Evolutionary conservation across 2,113 vertebrate genomes (phyloP).

Genomic region (Porphyrio hochstetteri): DNA sequence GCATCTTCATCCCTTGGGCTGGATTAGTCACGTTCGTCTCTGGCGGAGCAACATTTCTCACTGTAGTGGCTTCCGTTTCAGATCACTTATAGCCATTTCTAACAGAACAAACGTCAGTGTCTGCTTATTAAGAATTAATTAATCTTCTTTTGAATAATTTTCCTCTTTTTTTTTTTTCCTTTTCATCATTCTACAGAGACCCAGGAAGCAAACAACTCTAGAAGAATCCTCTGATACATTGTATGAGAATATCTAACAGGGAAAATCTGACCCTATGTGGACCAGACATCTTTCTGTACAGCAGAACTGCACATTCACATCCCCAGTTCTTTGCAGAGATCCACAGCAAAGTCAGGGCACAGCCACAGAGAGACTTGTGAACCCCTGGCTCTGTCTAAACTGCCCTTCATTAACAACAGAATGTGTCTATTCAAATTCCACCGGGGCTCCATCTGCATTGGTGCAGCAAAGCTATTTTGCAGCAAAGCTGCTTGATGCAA

Average conservation of each 20-base stretch:
- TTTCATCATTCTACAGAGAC: constrained; percentile 42
- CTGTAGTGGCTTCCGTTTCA: constrained; percentile 6
- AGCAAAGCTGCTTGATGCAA: neutral
- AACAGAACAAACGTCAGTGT: constrained; percentile 10
- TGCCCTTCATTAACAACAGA: constrained; percentile 52
- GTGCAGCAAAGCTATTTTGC: constrained; percentile 26
- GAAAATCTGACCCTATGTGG: neutral
- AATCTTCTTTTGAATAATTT: constrained; percentile 38
- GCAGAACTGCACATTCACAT: neutral
- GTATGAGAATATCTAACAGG: constrained; percentile 63
- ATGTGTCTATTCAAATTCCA: neutral
- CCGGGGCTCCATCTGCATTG: neutral
- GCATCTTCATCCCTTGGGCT: constrained; percentile 58
- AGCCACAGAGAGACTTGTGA: neutral
- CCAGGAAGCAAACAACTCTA: constrained; percentile 17
- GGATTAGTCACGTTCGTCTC: constrained; percentile 50
- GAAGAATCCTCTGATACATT: constrained; percentile 36
- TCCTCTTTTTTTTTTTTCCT: constrained; percentile 32
- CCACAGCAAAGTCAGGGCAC: constrained; percentile 2
- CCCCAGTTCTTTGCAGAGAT: neutral
- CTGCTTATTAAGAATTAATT: constrained; percentile 57
- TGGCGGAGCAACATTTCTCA: constrained; percentile 38
- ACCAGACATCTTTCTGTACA: neutral
- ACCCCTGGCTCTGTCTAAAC: constrained; percentile 3
- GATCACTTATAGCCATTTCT: constrained; percentile 41